Base-by-base conservation (phyloP, 2,888 invertebrate species). In the Argyra leucocephala region DNA sequence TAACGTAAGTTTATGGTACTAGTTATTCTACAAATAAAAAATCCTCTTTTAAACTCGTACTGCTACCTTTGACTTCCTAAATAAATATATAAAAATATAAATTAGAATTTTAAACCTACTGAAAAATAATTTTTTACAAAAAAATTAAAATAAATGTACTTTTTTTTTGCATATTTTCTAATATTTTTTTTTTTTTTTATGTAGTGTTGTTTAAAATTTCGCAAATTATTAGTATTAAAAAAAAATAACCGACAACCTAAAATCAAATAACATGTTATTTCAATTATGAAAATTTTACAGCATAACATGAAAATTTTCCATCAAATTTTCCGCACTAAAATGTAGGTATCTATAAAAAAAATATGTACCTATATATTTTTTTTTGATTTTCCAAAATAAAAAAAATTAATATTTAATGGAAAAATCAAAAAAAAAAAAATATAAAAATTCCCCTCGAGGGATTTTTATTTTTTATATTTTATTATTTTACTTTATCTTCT, bases 261-360 rank as follows among this genome's bases (percentile, higher is more conserved):
- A 48, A 48, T 48, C 48, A 48, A 48, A 48, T 48, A 48, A 48
- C 48, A 48, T 48, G 48, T 18, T 48, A 48, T 48, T 48, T 48
- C 48, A 48, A 48, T 48, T 48, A 48, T 48, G 15, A 9, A 18
- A 48, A 48, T 7, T 2, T 31, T 31, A 6, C 3, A 31, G 31
- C 12, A 48, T 31, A 18, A 18, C 18, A 15, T 15, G 48, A 48
- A 48, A 48, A 48, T 18, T 18, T 18, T 18, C 48, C 15, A 48
- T 18, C 48, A 48, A 31, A 48, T 31, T 31, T 31, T 31, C 31
- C 31, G 31, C n/a, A n/a, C n/a, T n/a, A n/a, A n/a, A n/a, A n/a
- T n/a, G n/a, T n/a, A n/a, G n/a, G n/a, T n/a, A n/a, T n/a, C n/a
- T n/a, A 31, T 10, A 31, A 31, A 31, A 31, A 10, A 31, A 31